These are phyloP conservation scores for Salvelinus fontinalis DNA, from an alignment of 2,113 vertebrate species.

Conservation along the genomic window DNA sequence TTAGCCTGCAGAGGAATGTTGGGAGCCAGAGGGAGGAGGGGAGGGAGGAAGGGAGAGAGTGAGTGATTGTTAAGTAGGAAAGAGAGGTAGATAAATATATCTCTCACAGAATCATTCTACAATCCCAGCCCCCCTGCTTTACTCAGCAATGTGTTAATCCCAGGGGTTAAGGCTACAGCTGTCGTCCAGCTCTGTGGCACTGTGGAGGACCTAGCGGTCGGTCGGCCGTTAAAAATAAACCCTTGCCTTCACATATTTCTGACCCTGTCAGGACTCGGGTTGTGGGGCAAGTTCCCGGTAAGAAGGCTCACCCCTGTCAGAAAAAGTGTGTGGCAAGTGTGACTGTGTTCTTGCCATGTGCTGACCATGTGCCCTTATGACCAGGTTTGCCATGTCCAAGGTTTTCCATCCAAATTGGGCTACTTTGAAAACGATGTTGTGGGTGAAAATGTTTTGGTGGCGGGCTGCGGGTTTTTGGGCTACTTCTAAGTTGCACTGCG, in stretches of 20 bases:
- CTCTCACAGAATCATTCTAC: conserved; percentile 57
- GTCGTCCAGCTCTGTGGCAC: conserved; percentile 66
- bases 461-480: no score
- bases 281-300: conserved; percentile 41
- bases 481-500: no score
- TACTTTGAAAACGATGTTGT: no score
- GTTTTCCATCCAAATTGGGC: no score
- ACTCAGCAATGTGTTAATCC: conserved; percentile 78
- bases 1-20: conserved; percentile 79
- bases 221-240: conserved; percentile 70
- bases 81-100: neutral
- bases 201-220: conserved; percentile 65
- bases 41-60: neutral
- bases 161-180: conserved; percentile 76
- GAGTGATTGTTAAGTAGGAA: neutral
- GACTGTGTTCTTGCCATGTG: conserved; percentile 9
- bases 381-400: no score
- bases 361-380: neutral
- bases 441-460: no score
- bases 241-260: conserved; percentile 71
- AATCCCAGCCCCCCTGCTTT: conserved; percentile 60
- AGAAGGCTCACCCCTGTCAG: conserved; percentile 28
- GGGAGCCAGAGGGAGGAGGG: conserved; percentile 10
- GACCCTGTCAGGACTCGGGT: conserved; percentile 56
- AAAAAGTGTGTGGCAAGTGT: conserved; percentile 23